Evolutionary conservation across 2,888 invertebrate genomes (phyloP).

Genomic region (Julus scandinavius): DNA sequence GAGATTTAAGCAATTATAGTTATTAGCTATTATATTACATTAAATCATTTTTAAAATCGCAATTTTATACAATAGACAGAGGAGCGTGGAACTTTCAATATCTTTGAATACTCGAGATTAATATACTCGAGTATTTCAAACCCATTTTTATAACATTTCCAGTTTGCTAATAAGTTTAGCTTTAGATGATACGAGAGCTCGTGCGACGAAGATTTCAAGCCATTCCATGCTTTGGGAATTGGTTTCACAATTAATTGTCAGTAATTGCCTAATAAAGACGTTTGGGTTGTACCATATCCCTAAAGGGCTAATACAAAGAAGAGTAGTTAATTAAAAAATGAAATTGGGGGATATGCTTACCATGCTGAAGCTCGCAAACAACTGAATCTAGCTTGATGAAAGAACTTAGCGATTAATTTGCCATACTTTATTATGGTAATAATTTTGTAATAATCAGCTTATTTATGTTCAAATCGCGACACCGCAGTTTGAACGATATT

Average conservation of each 20-base stretch:
- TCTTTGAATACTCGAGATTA: not conserved
- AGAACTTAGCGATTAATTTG: not conserved
- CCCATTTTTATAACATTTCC: not conserved
- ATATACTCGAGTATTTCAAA: not conserved
- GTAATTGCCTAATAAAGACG: not conserved
- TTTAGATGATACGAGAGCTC: not conserved
- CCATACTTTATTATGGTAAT: not conserved
- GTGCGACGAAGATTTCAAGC: conserved; percentile 26
- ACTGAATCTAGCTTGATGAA: not conserved
- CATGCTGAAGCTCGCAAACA: not conserved
- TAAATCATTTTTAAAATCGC: not conserved
- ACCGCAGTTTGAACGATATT: too few relatives aligned
- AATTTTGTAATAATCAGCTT: too few relatives aligned
- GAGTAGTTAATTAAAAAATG: not conserved
- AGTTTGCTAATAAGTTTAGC: not conserved
- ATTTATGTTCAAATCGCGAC: too few relatives aligned
- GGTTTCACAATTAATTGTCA: not conserved
- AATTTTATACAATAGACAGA: not conserved
- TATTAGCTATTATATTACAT: not conserved
- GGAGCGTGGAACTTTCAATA: conserved; percentile 38
- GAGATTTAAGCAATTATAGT: not conserved
- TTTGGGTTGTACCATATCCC: not conserved
- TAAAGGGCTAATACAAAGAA: not conserved
- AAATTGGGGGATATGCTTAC: not conserved
- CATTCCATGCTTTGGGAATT: conserved; percentile 36